Evolutionary conservation across 2,797 vertebrate genomes (phyloP), one percentile per base, ranked within the genome.

Genomic region (Rhinichthys osculus): DNA sequence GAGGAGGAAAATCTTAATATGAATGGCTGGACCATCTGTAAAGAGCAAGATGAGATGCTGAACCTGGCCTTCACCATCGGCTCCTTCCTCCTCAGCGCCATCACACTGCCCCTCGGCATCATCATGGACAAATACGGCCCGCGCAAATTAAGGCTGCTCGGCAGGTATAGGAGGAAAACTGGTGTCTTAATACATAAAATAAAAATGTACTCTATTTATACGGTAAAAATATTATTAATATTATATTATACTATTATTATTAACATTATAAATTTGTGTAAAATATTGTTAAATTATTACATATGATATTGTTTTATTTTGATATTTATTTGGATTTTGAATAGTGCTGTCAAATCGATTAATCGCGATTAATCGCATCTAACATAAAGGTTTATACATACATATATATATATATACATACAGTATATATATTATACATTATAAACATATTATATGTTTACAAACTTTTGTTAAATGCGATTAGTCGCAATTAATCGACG

Each of bases 61-160:
- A 99, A 99, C 92, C 90, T 99, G 94, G 98, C 98, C 5, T 99
- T 99, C 93, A 99, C 98, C 0, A 93, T 98, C 1, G 98, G 98
- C 86, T 99, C 98, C 91, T 99, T 99, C 94, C 95, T 99, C 88
- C 96, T 99, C 78, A 99, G 98, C 0, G 98, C 98, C 77, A 99
- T 99, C 94, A 99, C 98, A 0, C 92, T 99, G 88, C 98, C 94
- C 33, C 96, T 90, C 78, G 96, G 96, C 70, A 95, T 99, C n/a
- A 96, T 99, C 94, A 99, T 99, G 98, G 98, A 99, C 93, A 99
- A 99, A 92, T 99, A 99, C 0, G 98, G 98, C 2, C 98, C 98
- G 0, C 96, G 98, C 83, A 99, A 99, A 90, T 95, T 99, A 23
- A 94, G 98, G 33, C 94, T 99, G 78, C 96, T 99, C 33, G 98